These are phyloP conservation scores for Tretioscincus oriximinensis DNA, from an alignment of 2,113 vertebrate genomes.

Conservation along the genomic window DNA sequence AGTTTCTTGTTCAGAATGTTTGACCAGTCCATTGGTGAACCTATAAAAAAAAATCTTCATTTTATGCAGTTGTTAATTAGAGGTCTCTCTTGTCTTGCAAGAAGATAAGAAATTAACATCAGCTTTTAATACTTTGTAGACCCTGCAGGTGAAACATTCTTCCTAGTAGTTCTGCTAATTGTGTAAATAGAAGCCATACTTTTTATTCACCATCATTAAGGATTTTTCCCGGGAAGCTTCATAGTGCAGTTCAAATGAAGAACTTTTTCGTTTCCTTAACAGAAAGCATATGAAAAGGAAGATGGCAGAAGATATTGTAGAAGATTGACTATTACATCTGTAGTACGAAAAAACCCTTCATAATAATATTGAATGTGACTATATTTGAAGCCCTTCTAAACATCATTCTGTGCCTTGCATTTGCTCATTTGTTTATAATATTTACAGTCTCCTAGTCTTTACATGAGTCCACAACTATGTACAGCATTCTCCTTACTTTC, in stretches of 20 bases:
- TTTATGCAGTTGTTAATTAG: neutral
- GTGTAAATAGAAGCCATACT: slow-evolving; percentile 59
- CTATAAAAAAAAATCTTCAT: neutral
- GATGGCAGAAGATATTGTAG: slow-evolving; percentile 61
- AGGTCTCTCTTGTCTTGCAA: neutral
- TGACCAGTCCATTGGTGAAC: neutral
- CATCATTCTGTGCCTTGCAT: neutral
- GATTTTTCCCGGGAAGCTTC: slow-evolving; percentile 62
- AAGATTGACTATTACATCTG: slow-evolving; percentile 58
- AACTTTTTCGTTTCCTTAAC: slow-evolving; percentile 75
- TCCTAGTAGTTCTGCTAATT: slow-evolving; percentile 58
- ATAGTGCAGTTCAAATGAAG: slow-evolving; percentile 67
- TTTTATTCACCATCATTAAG: slow-evolving; percentile 64
- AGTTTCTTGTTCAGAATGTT: neutral
- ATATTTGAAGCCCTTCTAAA: neutral
- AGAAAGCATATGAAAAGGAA: slow-evolving; percentile 72
- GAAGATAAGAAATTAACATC: slow-evolving; percentile 20
- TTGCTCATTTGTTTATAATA: neutral
- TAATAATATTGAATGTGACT: slow-evolving; percentile 40
- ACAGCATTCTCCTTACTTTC: no score
- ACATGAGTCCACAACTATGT: no score
- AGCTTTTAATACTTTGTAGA: slow-evolving; percentile 52
- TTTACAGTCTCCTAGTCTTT: no score
- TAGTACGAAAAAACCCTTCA: slow-evolving; percentile 61
- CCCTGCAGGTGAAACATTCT: slow-evolving; percentile 55